Base-by-base conservation (phyloP, 2,888 invertebrate species). In the Pyrrhosoma nymphula region DNA sequence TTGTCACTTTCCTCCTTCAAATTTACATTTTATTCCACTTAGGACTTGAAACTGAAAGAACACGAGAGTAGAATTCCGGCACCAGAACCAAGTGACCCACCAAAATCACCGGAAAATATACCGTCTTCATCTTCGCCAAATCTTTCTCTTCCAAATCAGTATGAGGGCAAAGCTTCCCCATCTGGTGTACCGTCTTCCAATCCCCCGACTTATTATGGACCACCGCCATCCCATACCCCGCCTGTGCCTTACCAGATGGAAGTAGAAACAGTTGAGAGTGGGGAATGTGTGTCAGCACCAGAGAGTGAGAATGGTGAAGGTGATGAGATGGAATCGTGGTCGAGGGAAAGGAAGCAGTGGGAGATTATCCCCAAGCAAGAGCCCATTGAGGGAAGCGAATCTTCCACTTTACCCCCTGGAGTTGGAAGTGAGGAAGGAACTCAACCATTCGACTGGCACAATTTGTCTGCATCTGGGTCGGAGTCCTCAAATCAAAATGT, bases 281-380 rank as follows among this genome's bases (percentile, higher is more conserved):
- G 55, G 3, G 89, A 89, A 26, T 26, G 89, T 89, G 47, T 16
- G 1, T 47, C 55, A 12, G n/a, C 56, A 23, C 26, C 55, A 16
- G 89, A n/a, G 35, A 89, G 89, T 89, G 89, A 89, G 3, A 26
- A 12, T 89, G 89, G 47, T 10, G 89, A 89, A 55, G 89, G 26
- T 23, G 89, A 89, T 47, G 89, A 82, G 30, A 30, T 82, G 82
- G 82, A 82, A 14, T 26, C 35, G 56, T 89, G 89, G 89, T n/a
- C 47, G 12, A 89, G 39, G 18, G 55, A 56, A 23, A 55, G n/a
- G n/a, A 56, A 26, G 89, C n/a, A n/a, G 3, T 89, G 89, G 89
- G 56, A 89, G 18, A 89, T 56, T 8, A 23, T 89, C 26, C 89
- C 89, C 39, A 89, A 89, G n/a, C 23, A 14, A 39, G 89, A 89